Evolutionary conservation across 2,113 vertebrate genomes (phyloP), one percentile per base, ranked within the genome.

Genomic region (Brachirus orientalis): DNA sequence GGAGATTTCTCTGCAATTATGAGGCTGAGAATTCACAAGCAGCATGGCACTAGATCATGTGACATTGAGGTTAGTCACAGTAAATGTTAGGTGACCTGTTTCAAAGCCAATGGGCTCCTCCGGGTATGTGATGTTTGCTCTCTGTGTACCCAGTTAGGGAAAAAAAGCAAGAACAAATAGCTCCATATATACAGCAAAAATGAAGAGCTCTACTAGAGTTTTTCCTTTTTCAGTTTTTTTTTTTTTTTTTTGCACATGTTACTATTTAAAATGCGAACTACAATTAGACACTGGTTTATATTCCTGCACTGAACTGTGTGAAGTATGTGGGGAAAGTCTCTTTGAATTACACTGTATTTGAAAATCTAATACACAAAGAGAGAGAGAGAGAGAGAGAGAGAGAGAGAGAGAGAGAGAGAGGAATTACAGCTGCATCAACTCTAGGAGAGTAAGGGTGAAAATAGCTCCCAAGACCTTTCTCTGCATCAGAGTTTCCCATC

Each of bases 11-110:
- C 28, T 28, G 28, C 28, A 28, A 28, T 28, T 28, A 28, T 28
- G 3, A 6, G 3, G 28, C 28, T 28, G 28, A 28, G 28, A 28
- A 28, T 28, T 28, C 6, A 28, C 3, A 6, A 6, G 28, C 28
- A 28, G 28, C 28, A 6, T 10, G 11, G 14, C 40, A 43, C 40
- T 43, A 9, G 11, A 43, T 43, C 71, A 72, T 6, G 14, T 63
- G 75, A 79, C 54, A 10, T 22, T 17, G 64, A 79, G 59, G 64
- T 59, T 56, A 46, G 52, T 71, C 76, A 60, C 80, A 43, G 10
- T 43, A 43, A 43, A 79, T 78, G 67, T 80, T 80, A 82, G 73
- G 68, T 88, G 84, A 84, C 86, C 84, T 79, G 54, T 75, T 83
- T 85, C 41, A 83, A 78, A 75, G 67, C 69, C 46, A 81, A 48